A percentile compares a stretch with the other conserved stretches of the same genome.
phyloP scores from a whole-genome alignment of 2,888 invertebrate genomes.

The Caenorhabditis sp. region DNA sequence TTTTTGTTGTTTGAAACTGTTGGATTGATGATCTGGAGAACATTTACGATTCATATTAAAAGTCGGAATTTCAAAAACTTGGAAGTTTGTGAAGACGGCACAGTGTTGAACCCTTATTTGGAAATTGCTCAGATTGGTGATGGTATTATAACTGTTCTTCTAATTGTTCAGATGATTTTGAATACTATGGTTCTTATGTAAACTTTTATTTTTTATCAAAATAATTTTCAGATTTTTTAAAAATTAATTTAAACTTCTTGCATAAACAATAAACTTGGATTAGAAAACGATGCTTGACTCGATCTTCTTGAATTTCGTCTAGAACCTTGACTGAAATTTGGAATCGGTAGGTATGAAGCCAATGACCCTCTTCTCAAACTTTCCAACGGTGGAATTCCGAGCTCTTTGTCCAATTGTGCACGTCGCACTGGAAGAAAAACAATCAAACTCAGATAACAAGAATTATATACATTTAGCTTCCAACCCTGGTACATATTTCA shows the following conservation, averaged over 20 bases:
- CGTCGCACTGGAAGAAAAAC: slow-evolving; percentile 45
- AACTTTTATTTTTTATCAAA: neutral
- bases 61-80: neutral
- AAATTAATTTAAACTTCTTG: slow-evolving; percentile 42
- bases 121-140: neutral
- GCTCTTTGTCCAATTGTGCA: slow-evolving; percentile 59
- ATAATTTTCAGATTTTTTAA: neutral
- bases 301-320: slow-evolving; percentile 44
- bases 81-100: neutral
- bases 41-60: neutral
- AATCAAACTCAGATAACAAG: neutral
- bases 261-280: slow-evolving; percentile 41
- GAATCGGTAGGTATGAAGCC: slow-evolving; percentile 57
- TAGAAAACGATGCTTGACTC: slow-evolving; percentile 50
- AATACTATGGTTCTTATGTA: neutral
- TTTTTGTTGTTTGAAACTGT: neutral
- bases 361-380: slow-evolving; percentile 51
- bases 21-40: neutral
- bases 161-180: neutral
- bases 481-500: slow-evolving; percentile 56
- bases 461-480: slow-evolving; percentile 50
- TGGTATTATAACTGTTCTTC: neutral
- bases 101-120: neutral
- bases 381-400: slow-evolving; percentile 58
- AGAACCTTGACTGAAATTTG: slow-evolving; percentile 35